Evolutionary conservation across 2,888 invertebrate genomes (phyloP).

Genomic region (Eupelmus urozonus): DNA sequence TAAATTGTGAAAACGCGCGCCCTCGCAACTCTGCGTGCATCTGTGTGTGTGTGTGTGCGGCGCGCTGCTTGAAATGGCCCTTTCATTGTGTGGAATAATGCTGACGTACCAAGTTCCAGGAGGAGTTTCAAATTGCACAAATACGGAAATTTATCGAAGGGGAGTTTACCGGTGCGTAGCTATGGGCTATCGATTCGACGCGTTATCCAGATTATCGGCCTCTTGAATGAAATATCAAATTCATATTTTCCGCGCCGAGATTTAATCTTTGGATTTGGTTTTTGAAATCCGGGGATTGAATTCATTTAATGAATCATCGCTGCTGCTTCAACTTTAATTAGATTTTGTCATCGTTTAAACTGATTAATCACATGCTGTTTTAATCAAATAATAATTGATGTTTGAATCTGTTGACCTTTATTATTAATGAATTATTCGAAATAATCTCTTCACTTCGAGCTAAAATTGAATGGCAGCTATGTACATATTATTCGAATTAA

Average conservation of each 20-base stretch:
- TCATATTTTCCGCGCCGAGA: constrained; percentile 1
- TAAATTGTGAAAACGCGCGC: constrained; percentile 53
- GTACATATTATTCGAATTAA: too few relatives aligned
- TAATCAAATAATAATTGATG: too few relatives aligned
- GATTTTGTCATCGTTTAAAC: too few relatives aligned
- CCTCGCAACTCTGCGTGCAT: too few relatives aligned
- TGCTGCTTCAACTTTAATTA: too few relatives aligned
- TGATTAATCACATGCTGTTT: too few relatives aligned
- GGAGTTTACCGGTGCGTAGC: constrained; percentile 13
- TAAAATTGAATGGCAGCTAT: too few relatives aligned
- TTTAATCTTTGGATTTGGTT: constrained; percentile 12
- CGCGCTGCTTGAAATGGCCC: constrained; percentile 35
- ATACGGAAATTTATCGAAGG: constrained; percentile 56
- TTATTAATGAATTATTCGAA: too few relatives aligned
- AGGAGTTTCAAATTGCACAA: constrained; percentile 58
- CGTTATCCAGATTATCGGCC: constrained; percentile 29
- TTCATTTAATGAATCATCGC: too few relatives aligned
- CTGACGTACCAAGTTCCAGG: constrained; percentile 57
- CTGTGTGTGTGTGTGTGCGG: constrained; percentile 7
- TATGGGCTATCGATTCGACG: constrained; percentile 26
- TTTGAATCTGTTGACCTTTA: too few relatives aligned
- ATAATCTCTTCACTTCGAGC: too few relatives aligned
- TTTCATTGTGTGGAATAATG: constrained; percentile 60
- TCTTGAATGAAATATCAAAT: constrained; percentile 48
- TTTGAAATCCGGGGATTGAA: background rate